Evolutionary conservation across 2,113 vertebrate genomes (phyloP).

Genomic region (Solenodon paradoxus): DNA sequence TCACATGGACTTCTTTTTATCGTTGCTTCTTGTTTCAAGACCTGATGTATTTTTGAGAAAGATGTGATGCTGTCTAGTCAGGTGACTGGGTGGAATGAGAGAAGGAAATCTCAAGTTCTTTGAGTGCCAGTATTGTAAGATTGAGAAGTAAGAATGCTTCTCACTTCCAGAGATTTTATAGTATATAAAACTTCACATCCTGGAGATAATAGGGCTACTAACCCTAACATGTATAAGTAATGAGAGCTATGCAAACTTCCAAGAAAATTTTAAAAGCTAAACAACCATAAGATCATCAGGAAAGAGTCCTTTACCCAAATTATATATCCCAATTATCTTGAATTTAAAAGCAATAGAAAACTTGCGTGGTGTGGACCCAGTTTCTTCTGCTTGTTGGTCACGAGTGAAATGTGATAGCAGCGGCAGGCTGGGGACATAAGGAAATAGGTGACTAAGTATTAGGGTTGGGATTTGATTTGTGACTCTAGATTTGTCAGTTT

Average conservation of each 20-base stretch:
- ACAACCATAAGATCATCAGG: background rate
- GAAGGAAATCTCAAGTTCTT: background rate
- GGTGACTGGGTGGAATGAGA: rapidly evolving
- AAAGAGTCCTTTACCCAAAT: background rate
- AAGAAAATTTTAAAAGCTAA: background rate
- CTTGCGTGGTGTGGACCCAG: background rate
- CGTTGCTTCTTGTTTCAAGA: conserved; percentile 8
- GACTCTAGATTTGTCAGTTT: background rate
- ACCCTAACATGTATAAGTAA: background rate
- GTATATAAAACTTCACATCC: background rate
- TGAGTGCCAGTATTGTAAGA: background rate
- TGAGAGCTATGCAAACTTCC: background rate
- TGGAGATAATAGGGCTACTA: background rate
- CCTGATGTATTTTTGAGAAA: background rate
- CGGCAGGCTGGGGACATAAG: background rate
- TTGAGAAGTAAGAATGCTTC: background rate
- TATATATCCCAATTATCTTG: background rate
- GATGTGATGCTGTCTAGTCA: background rate
- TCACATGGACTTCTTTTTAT: background rate
- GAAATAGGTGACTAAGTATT: background rate
- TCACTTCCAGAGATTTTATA: background rate
- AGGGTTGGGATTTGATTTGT: background rate
- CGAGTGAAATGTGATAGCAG: background rate
- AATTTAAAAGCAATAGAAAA: background rate
- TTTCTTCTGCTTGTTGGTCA: background rate